Conservation (phyloP, 2,888 invertebrate species). For the Melieria picta region DNA sequence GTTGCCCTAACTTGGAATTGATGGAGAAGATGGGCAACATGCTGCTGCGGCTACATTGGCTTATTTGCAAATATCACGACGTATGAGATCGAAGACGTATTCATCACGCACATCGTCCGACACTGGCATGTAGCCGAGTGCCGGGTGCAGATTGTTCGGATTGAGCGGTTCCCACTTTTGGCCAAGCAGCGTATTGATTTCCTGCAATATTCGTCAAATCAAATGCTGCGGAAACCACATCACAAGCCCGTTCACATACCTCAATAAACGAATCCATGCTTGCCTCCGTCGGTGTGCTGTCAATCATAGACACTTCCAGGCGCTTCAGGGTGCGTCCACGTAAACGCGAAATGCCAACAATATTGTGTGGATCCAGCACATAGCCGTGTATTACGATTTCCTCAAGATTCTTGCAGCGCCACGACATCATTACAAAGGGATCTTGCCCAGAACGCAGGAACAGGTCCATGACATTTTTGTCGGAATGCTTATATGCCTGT, state of each 20-base stretch:
- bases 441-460: conserved; percentile 62
- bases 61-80: conserved; percentile 59
- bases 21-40: no score
- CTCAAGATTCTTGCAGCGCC: conserved; percentile 69
- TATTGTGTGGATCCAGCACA: conserved; percentile 63
- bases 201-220: conserved; percentile 47
- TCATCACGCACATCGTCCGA: conserved; percentile 62
- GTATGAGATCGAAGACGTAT: conserved; percentile 62
- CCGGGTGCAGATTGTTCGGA: conserved; percentile 57
- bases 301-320: conserved; percentile 64
- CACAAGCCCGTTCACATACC: conserved; percentile 43
- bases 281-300: conserved; percentile 54
- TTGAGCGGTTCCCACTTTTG: conserved; percentile 61
- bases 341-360: conserved; percentile 63
- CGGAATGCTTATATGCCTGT: conserved; percentile 58
- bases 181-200: conserved; percentile 62
- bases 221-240: not conserved
- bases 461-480: conserved; percentile 58
- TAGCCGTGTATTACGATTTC: conserved; percentile 69
- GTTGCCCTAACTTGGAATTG: no score
- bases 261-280: conserved; percentile 58
- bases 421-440: conserved; percentile 72
- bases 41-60: conserved; percentile 10
- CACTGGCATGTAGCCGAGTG: conserved; percentile 58
- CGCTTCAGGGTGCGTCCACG: conserved; percentile 60